Conservation (phyloP, 2,113 vertebrate genomes). For the Oceanodroma tethys region DNA sequence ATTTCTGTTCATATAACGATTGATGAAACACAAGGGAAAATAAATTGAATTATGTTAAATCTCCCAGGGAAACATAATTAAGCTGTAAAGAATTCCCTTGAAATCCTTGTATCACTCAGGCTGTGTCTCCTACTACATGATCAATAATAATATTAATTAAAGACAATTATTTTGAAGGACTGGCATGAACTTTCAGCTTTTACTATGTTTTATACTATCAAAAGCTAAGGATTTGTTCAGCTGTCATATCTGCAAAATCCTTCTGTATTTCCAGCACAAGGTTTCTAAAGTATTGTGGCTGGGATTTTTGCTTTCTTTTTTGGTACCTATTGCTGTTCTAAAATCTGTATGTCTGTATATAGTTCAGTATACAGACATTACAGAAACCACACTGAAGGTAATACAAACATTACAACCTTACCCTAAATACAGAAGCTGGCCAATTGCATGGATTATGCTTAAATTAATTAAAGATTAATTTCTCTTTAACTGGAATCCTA, state of each 20-base stretch:
- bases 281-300: not conserved
- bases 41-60: slow-evolving; percentile 78
- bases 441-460: not conserved
- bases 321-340: not conserved
- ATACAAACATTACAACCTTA: not conserved
- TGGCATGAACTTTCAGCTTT: slow-evolving; percentile 52
- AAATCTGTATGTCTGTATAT: not conserved
- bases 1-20: slow-evolving; percentile 65
- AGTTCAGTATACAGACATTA: not conserved
- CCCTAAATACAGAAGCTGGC: not conserved
- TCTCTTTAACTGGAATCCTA: not conserved
- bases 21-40: slow-evolving; percentile 75
- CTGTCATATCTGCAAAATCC: not conserved
- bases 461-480: too few species aligned
- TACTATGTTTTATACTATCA: slow-evolving; percentile 46
- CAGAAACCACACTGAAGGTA: not conserved
- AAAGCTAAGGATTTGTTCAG: slow-evolving; percentile 13
- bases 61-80: slow-evolving; percentile 79
- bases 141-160: slow-evolving; percentile 81
- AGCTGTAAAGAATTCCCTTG: slow-evolving; percentile 72
- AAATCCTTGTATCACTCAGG: slow-evolving; percentile 70
- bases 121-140: slow-evolving; percentile 69
- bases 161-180: slow-evolving; percentile 73
- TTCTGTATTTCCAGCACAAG: not conserved
- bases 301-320: not conserved